Evolutionary conservation across 2,113 vertebrate genomes (phyloP), one percentile per base, ranked within the genome.

Genomic region (Hippotragus niger): DNA sequence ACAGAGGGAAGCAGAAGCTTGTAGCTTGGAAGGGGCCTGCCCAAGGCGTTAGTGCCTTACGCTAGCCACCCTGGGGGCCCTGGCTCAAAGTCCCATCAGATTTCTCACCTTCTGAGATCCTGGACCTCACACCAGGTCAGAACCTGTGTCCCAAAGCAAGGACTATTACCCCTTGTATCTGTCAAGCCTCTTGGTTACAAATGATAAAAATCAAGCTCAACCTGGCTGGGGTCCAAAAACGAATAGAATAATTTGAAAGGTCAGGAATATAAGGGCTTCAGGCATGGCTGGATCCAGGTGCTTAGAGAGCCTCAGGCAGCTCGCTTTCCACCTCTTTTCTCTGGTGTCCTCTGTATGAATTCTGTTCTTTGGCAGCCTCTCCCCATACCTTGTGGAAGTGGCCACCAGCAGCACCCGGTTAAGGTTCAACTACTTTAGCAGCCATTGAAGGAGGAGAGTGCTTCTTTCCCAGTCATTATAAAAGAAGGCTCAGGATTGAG

Each of bases 361-460:
- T 19, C 47, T 6, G 0, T 5, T 11, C 47, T 60, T 62, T 11
- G 76, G 25, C 21, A 62, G 43, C 27, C 8, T 25, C 5, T 29
- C n/a, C 76, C 19, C 17, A 1, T 1, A 36, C 19, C 33, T 0
- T 0, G 8, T 6, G 43, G 53, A 53, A 43, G 33, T n/a, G 12
- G 50, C 80, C n/a, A 1, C 31, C 1, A 3, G 33, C 21, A 31
- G 71, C 71, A 16, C 23, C 53, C 25, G 27, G 57, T 13, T 64
- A 3, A 2, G 2, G 0, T 3, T 8, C 5, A 2, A 7, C 47
- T 45, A 0, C 43, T n/a, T 80, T 16, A 19, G n/a, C 25, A 13
- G 15, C 25, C 5, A 0, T 8, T 0, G 11, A 5, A 23, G 27
- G 6, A 29, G 27, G 11, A 64, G 27, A n/a, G 9, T 2, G 2